Base-by-base conservation (phyloP, 2,888 invertebrate genomes). In the Ophion slaviceki region DNA sequence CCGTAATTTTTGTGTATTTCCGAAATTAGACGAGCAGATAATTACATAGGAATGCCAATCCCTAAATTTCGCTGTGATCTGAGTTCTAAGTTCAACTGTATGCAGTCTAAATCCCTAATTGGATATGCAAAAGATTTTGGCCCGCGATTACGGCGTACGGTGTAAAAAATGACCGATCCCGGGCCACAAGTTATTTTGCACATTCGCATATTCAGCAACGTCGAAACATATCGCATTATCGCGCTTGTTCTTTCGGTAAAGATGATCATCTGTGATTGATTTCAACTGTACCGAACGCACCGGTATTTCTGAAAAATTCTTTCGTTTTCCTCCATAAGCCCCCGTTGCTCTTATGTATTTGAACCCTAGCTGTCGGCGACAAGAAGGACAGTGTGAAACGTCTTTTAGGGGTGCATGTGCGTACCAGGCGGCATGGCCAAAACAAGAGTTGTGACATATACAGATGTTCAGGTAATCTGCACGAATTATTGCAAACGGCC, bases 371-470 rank as follows among this genome's bases (percentile, higher is more conserved):
- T 0, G 32, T 32, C 32, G 4, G 32, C 47, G 14, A 47, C 14
- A 14, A 14, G 47, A 47, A 47, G 47, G 47, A 47, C 11, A 47
- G 24, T 28, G 45, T 4, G 45, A 17, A 8, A n/a, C 6, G 36
- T 5, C 17, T 28, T 28, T 6, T 14, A 7, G 24, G 24, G 24
- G 24, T 70, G 47, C 14, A 28, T 47, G 20, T 36, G 57, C 40
- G 10, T 67, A 66, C 57, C 53, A 20, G 14, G 47, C 57, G 57
- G 71, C 64, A 40, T 36, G 57, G 8, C 20, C 40, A 57, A 59
- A 80, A 74, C 78, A 68, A 36, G 80, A 67, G 80, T 81, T 47
- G 47, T 61, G 68, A 32, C 47, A 67, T n/a, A 40, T 32, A 78
- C 70, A 62, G 61, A 57, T 66, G 67, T 74, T 61, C 74, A 66